Evolutionary conservation across 2,113 vertebrate species (phyloP).

Genomic region (Hepsetus odoe): DNA sequence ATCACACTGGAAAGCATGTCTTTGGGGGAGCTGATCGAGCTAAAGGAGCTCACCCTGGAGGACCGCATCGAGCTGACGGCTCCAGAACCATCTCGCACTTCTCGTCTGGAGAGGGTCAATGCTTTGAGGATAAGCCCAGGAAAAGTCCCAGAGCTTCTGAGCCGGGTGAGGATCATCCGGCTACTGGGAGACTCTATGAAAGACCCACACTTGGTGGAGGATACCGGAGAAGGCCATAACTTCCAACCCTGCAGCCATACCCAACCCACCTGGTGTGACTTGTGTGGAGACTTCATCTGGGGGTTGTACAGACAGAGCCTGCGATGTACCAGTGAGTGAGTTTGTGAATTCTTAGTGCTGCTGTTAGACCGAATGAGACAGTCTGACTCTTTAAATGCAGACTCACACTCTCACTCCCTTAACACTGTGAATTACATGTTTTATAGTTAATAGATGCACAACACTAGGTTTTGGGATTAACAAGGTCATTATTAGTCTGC

Average conservation of each 20-base stretch:
- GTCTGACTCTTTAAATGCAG: neutral
- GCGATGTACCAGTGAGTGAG: conserved; percentile 88
- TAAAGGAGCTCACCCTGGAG: conserved; percentile 73
- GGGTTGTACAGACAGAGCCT: conserved; percentile 90
- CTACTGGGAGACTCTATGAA: conserved; percentile 64
- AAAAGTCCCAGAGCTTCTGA: conserved; percentile 76
- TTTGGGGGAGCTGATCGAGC: conserved; percentile 85
- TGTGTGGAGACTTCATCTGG: conserved; percentile 98
- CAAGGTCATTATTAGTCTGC: neutral
- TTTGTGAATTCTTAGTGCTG: neutral
- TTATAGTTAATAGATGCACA: too few relatives aligned
- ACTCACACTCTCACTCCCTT: neutral
- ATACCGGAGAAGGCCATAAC: conserved; percentile 81
- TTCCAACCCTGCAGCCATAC: conserved; percentile 85
- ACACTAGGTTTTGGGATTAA: neutral
- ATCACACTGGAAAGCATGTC: conserved; percentile 64
- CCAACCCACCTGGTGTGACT: conserved; percentile 91
- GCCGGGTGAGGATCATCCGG: conserved; percentile 71
- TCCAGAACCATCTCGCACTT: conserved; percentile 43
- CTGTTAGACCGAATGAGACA: neutral
- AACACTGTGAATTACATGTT: neutral
- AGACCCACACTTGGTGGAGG: conserved; percentile 68
- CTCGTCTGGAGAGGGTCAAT: conserved; percentile 76
- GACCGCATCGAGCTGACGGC: conserved; percentile 75
- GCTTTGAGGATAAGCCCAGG: conserved; percentile 85